phyloP scores from a whole-genome alignment of 1,140 invertebrate genomes.

The Rhagoletis pomonella region DNA sequence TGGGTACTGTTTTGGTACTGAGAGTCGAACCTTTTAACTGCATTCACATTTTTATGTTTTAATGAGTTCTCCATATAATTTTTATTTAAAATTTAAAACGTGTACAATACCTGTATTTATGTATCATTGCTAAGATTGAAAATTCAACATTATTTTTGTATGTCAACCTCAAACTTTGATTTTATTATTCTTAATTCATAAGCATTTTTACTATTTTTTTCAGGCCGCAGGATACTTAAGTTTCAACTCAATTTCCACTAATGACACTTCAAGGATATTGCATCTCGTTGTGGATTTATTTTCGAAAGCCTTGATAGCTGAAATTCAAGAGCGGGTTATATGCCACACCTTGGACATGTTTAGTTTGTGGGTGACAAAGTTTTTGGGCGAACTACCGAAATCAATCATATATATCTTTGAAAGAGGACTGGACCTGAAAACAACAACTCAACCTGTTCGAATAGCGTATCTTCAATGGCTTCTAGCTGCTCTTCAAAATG shows the following conservation, averaged over 20 bases:
- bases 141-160: too few relatives aligned
- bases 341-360: slow-evolving; percentile 88
- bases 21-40: too few relatives aligned
- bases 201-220: too few relatives aligned
- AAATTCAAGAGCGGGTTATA: slow-evolving; percentile 94
- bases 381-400: slow-evolving; percentile 81
- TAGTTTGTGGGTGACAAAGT: slow-evolving; percentile 84
- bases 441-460: slow-evolving; percentile 84
- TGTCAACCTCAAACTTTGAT: too few relatives aligned
- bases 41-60: too few relatives aligned
- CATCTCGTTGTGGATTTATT: slow-evolving; percentile 81
- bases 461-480: slow-evolving; percentile 87
- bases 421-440: slow-evolving; percentile 87
- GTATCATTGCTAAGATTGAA: too few relatives aligned
- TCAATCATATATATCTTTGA: slow-evolving; percentile 85
- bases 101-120: too few relatives aligned
- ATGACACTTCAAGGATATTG: slow-evolving; percentile 78
- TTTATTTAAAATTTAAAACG: too few relatives aligned
- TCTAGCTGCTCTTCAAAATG: slow-evolving; percentile 78
- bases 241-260: slow-evolving; percentile 81
- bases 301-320: slow-evolving; percentile 87
- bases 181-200: too few relatives aligned
- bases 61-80: too few relatives aligned
- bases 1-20: too few relatives aligned
- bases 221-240: slow-evolving; percentile 88